These are phyloP conservation scores for Athalia cordata DNA, from an alignment of 2,888 invertebrate genomes.

Conservation along the genomic window DNA sequence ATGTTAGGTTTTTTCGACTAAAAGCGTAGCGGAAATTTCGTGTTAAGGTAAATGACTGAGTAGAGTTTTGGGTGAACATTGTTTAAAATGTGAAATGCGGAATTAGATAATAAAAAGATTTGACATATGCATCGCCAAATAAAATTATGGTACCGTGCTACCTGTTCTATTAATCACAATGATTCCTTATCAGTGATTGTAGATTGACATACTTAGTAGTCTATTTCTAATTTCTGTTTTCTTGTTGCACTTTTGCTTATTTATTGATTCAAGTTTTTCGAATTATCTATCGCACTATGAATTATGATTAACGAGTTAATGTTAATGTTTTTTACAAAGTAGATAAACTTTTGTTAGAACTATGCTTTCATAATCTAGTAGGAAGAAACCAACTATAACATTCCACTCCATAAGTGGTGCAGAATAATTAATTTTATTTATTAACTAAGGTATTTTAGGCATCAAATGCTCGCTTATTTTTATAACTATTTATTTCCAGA, in stretches of 20 bases:
- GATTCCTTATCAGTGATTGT: slow-evolving; percentile 27
- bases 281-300: slow-evolving; percentile 64
- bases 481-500: slow-evolving; percentile 71
- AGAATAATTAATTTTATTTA: slow-evolving; percentile 65
- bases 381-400: slow-evolving; percentile 62
- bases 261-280: slow-evolving; percentile 67
- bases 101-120: slow-evolving; percentile 39
- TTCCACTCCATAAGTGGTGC: slow-evolving; percentile 70
- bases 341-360: slow-evolving; percentile 65
- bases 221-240: slow-evolving; percentile 57
- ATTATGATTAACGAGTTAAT: slow-evolving; percentile 51
- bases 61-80: slow-evolving; percentile 12
- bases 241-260: slow-evolving; percentile 71
- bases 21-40: slow-evolving; percentile 13
- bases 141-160: slow-evolving; percentile 40
- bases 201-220: slow-evolving; percentile 51
- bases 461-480: slow-evolving; percentile 72
- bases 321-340: slow-evolving; percentile 66
- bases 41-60: slow-evolving; percentile 35
- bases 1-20: slow-evolving; percentile 26
- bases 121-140: slow-evolving; percentile 39
- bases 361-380: slow-evolving; percentile 68
- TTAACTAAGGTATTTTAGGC: slow-evolving; percentile 65
- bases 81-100: not conserved
- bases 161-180: slow-evolving; percentile 43